A percentile compares a stretch with the other conserved stretches of the same genome.
These are phyloP conservation scores for Cichlasoma orientale DNA, from an alignment of 2,797 vertebrate genomes.

Conservation along the genomic window DNA sequence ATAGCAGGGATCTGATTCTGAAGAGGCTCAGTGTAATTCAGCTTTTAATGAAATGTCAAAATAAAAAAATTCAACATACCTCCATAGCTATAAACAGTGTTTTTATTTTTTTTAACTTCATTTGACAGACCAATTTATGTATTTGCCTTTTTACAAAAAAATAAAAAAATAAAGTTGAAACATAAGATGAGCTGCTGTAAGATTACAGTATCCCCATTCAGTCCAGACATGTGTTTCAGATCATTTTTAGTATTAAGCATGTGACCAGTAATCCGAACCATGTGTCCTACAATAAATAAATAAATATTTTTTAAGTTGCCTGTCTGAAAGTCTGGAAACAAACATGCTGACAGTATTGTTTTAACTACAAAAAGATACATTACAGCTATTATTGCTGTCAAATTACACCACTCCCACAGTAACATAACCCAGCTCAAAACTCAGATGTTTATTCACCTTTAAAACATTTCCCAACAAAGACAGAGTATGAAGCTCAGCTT, in stretches of 20 bases:
- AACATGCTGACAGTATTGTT: neutral
- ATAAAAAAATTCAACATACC: no score
- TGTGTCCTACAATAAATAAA: constrained; percentile 42
- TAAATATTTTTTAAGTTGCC: constrained; percentile 1
- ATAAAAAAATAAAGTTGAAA: neutral
- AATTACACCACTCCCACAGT: neutral
- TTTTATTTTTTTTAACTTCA: neutral
- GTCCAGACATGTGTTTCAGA: constrained; percentile 25
- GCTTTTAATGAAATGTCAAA: neutral
- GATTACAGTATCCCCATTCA: neutral
- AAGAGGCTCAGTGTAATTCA: neutral
- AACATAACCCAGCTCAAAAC: neutral
- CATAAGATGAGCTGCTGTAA: neutral
- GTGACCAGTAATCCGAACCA: constrained; percentile 39
- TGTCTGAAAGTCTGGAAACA: constrained; percentile 35
- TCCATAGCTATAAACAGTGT: neutral
- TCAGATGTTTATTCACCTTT: neutral
- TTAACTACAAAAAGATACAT: constrained; percentile 11
- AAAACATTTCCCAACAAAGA: neutral
- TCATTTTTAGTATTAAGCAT: constrained; percentile 22
- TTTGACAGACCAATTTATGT: neutral
- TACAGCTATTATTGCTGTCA: constrained; percentile 7
- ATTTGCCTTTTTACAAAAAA: neutral
- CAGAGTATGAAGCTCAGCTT: neutral
- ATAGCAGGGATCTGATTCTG: neutral